Conservation (phyloP, 1,140 invertebrate species). For the Calycopis cecrops region DNA sequence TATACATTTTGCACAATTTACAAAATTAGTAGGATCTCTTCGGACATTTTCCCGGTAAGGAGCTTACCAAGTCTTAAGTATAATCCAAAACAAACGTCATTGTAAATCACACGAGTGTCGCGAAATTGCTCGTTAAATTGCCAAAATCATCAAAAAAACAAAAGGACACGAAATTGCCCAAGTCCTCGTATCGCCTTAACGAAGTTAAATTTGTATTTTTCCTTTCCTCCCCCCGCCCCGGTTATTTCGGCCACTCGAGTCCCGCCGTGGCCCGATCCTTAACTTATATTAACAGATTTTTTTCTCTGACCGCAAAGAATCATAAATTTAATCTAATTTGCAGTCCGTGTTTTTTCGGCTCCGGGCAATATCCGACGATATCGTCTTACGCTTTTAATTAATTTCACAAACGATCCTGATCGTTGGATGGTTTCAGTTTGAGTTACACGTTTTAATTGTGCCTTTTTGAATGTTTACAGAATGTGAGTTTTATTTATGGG, state of each 20-base stretch:
- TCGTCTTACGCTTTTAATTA: conserved; percentile 32
- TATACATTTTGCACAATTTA: no score
- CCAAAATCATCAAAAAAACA: conserved; percentile 19
- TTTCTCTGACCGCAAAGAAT: conserved; percentile 59
- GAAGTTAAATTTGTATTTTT: conserved; percentile 29
- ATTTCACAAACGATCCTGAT: conserved; percentile 17
- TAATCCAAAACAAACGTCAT: not conserved
- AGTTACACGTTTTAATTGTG: conserved; percentile 6
- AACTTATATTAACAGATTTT: conserved; percentile 51
- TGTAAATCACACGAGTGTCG: conserved; percentile 5
- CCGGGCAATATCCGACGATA: conserved; percentile 35
- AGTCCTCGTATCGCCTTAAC: conserved; percentile 21
- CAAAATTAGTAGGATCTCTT: no score
- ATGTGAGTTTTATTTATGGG: no score
- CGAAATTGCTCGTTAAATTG: conserved; percentile 6
- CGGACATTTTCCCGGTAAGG: no score
- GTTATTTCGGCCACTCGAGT: conserved; percentile 29
- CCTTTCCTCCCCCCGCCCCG: conserved; percentile 14
- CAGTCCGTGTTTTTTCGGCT: conserved; percentile 45
- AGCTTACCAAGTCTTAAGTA: no score
- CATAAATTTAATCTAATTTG: conserved; percentile 66
- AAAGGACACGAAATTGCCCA: conserved; percentile 20
- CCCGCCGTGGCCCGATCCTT: conserved; percentile 14
- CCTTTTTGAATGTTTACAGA: not conserved
- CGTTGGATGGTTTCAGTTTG: conserved; percentile 1